Evolutionary conservation across 2,113 vertebrate genomes (phyloP).

Genomic region (Zapus hudsonius): DNA sequence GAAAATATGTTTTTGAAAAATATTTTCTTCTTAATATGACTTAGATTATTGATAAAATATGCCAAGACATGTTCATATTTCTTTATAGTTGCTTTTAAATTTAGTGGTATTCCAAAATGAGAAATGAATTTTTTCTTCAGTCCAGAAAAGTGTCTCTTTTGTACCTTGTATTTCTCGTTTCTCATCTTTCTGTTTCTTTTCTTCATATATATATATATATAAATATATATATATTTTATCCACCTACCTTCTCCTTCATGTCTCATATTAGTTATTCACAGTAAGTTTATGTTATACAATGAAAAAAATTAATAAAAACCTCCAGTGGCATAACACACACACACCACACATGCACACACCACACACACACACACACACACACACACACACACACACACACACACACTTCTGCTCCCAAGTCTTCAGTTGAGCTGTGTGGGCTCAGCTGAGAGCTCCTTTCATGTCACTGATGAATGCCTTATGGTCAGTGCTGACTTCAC

Average conservation of each 20-base stretch:
- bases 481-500: not conserved
- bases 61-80: not conserved
- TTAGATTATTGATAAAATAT: not conserved
- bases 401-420: not conserved
- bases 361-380: not conserved
- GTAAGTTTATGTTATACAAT: not conserved
- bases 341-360: not conserved
- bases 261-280: not conserved
- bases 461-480: not conserved
- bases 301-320: not conserved
- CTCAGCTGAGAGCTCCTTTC: not conserved
- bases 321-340: not conserved
- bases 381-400: not conserved
- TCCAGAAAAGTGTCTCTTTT: not conserved
- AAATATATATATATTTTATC: too few species aligned
- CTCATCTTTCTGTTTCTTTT: too few species aligned
- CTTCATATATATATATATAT: too few species aligned
- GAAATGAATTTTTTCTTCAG: not conserved
- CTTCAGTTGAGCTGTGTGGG: not conserved
- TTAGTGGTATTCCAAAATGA: not conserved
- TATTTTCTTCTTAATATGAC: not conserved
- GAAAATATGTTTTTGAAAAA: not conserved
- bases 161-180: not conserved
- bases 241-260: not conserved
- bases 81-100: not conserved